Conservation (phyloP, 2,888 invertebrate species). For the Brachylomia viminalis region DNA sequence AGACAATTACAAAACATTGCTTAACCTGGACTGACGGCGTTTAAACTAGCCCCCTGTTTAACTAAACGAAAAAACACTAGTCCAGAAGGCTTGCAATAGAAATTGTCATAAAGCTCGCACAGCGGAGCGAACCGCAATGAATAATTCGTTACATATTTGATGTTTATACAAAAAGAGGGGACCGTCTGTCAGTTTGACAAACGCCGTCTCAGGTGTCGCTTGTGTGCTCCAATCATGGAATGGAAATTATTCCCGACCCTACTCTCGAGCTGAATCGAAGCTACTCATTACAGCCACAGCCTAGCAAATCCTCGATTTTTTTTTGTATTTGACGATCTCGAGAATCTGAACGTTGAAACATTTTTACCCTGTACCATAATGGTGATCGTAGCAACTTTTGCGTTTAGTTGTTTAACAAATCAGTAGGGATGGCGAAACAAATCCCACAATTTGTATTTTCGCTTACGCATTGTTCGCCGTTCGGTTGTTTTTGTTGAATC, state of each 20-base stretch:
- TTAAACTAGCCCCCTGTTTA: constrained; percentile 40
- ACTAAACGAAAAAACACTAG: constrained; percentile 58
- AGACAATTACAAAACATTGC: constrained; percentile 29
- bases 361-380: constrained; percentile 60
- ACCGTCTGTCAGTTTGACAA: constrained; percentile 75
- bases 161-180: constrained; percentile 74
- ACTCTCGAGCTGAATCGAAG: constrained; percentile 63
- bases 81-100: constrained; percentile 50
- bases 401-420: constrained; percentile 70
- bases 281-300: constrained; percentile 68
- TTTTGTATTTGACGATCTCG: constrained; percentile 33
- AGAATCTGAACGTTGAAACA: constrained; percentile 36
- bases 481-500: constrained; percentile 68
- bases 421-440: constrained; percentile 73
- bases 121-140: constrained; percentile 71
- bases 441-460: constrained; percentile 71
- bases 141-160: constrained; percentile 77
- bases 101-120: constrained; percentile 72
- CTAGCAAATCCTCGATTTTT: constrained; percentile 41
- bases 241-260: constrained; percentile 73
- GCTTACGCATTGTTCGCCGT: constrained; percentile 61
- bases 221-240: constrained; percentile 75
- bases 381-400: constrained; percentile 51
- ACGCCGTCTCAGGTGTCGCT: constrained; percentile 75
- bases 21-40: constrained; percentile 28